A percentile compares a stretch with the other conserved stretches of the same genome.
phyloP scores from a whole-genome alignment of 2,888 invertebrate species.

The Drosophila austrosaltans region DNA sequence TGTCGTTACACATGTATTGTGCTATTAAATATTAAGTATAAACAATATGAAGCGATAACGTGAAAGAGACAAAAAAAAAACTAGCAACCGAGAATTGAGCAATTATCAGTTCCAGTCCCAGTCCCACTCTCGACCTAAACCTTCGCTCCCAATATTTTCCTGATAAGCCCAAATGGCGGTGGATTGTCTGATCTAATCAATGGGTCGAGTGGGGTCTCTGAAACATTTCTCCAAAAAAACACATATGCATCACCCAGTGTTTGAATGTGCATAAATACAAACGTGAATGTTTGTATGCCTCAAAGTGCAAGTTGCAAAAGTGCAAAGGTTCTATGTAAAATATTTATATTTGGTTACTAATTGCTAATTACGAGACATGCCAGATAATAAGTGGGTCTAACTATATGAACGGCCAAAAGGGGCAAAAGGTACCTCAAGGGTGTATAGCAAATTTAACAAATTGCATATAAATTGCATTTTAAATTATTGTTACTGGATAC shows the following conservation, averaged over 20 bases:
- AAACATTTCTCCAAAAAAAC: slow-evolving; percentile 5
- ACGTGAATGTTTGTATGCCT: background rate
- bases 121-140: slow-evolving; percentile 51
- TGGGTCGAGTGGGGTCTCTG: slow-evolving; percentile 31
- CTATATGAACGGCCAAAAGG: too few relatives aligned
- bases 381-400: background rate
- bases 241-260: background rate
- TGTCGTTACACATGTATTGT: slow-evolving; percentile 42
- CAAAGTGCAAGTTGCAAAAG: slow-evolving; percentile 1
- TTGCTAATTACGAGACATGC: background rate
- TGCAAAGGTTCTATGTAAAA: slow-evolving; percentile 1
- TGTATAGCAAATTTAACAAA: too few relatives aligned
- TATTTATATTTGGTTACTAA: background rate
- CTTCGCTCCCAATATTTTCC: slow-evolving; percentile 24
- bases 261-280: background rate
- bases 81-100: slow-evolving; percentile 21
- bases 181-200: slow-evolving; percentile 30
- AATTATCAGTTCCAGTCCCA: slow-evolving; percentile 47
- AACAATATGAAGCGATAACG: slow-evolving; percentile 61
- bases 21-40: slow-evolving; percentile 52
- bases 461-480: too few relatives aligned
- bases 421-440: too few relatives aligned
- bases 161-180: slow-evolving; percentile 49
- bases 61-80: slow-evolving; percentile 28
- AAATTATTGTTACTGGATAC: background rate